Evolutionary conservation across 2,797 vertebrate species (phyloP).

Genomic region (Prunella strophiata): DNA sequence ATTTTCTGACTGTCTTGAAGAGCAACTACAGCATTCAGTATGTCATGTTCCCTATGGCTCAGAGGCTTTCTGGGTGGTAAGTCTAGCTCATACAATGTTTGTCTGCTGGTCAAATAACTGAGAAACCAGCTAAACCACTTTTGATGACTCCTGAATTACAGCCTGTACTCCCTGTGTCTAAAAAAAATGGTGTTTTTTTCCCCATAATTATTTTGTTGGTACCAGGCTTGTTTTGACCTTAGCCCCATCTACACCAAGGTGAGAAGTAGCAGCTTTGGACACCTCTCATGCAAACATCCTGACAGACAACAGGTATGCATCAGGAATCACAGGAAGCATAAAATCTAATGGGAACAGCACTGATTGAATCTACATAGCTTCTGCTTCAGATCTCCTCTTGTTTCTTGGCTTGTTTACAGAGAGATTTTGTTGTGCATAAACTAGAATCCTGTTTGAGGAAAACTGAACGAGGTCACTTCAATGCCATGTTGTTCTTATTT

Average conservation of each 20-base stretch:
- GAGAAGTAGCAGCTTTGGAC: not conserved
- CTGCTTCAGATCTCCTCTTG: not conserved
- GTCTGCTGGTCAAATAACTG: not conserved
- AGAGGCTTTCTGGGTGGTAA: not conserved
- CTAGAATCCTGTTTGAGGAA: not conserved
- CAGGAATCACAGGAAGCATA: not conserved
- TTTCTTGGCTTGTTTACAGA: not conserved
- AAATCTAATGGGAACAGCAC: not conserved
- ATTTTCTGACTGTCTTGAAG: not conserved
- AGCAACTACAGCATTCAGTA: not conserved
- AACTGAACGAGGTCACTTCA: not conserved
- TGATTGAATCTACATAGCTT: not conserved
- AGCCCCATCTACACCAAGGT: not conserved
- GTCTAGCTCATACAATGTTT: not conserved
- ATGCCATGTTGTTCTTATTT: not conserved
- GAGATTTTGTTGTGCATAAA: not conserved
- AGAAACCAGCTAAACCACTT: not conserved
- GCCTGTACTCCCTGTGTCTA: not conserved
- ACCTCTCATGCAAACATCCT: not conserved
- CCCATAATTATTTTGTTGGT: not conserved
- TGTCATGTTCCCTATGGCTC: not conserved
- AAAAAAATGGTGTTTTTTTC: accelerated
- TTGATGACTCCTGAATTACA: not conserved
- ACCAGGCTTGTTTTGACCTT: not conserved
- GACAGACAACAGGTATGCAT: not conserved